Evolutionary conservation across 2,113 vertebrate species (phyloP).

Genomic region (Leptocoma aspasia): DNA sequence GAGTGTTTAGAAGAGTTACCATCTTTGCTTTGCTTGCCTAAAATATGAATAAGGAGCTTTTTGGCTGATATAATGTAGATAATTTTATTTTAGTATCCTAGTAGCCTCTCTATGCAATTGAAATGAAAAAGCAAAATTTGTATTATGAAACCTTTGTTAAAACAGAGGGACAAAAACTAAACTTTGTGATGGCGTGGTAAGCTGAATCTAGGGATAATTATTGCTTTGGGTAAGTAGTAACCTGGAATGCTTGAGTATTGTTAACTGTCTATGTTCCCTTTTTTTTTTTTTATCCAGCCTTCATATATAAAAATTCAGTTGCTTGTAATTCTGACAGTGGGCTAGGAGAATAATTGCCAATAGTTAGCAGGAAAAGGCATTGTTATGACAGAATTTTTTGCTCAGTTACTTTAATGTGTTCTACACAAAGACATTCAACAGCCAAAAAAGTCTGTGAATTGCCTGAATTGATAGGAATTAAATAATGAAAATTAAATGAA

Average conservation of each 20-base stretch:
- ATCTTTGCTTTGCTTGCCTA: not conserved
- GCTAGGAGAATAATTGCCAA: not conserved
- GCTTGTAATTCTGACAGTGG: not conserved
- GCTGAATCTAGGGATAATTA: not conserved
- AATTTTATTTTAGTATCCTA: not conserved
- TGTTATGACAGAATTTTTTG: slow-evolving; percentile 2
- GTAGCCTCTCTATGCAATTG: not conserved
- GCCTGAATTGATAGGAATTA: slow-evolving; percentile 24
- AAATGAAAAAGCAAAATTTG: not conserved
- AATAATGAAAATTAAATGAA: slow-evolving; percentile 47
- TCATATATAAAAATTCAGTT: not conserved
- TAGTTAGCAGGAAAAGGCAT: not conserved
- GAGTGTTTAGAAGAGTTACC: not conserved
- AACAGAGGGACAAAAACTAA: not conserved
- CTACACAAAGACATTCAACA: not conserved
- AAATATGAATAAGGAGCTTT: not conserved
- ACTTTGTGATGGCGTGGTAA: not conserved
- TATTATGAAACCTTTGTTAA: not conserved
- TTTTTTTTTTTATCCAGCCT: not conserved
- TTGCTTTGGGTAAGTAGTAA: not conserved
- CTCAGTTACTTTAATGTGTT: not conserved
- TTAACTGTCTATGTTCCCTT: not conserved
- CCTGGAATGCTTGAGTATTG: not conserved
- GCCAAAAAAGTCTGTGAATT: not conserved
- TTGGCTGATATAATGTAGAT: not conserved